Percentiles rank a stretch among this genome's conserved stretches.
Evolutionary conservation across 1,140 invertebrate genomes (phyloP).

Genomic region (Chionoecetes opilio): DNA sequence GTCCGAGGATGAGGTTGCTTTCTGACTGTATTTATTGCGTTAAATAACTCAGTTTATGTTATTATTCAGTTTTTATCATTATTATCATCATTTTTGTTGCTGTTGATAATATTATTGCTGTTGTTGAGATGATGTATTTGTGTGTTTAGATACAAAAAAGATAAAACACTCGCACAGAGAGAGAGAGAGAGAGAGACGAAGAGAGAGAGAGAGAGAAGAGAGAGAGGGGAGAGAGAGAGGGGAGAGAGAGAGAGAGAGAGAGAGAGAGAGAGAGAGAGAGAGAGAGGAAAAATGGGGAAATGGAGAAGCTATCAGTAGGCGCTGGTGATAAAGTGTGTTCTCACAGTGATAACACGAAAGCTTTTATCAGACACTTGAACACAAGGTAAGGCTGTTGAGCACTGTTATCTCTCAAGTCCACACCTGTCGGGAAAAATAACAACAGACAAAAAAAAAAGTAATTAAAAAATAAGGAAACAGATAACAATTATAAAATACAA

Average conservation of each 20-base stretch:
- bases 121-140: no score
- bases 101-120: no score
- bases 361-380: not conserved
- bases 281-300: not conserved
- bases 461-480: no score
- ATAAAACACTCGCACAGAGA: not conserved
- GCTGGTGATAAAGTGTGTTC: not conserved
- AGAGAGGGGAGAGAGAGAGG: not conserved
- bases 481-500: no score
- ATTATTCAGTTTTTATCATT: no score
- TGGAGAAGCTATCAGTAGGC: not conserved
- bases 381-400: not conserved
- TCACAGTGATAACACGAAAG: not conserved
- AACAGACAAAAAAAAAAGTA: not conserved
- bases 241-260: constrained; percentile 7
- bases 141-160: no score
- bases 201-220: constrained; percentile 20
- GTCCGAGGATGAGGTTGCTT: not conserved
- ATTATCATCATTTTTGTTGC: no score
- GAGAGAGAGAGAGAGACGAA: not conserved
- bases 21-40: no score
- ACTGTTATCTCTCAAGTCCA: not conserved
- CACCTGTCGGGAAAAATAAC: constrained; percentile 15
- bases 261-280: not conserved
- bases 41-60: no score